phyloP scores from a whole-genome alignment of 2,888 invertebrate species.

The Leptopilina syphax region DNA sequence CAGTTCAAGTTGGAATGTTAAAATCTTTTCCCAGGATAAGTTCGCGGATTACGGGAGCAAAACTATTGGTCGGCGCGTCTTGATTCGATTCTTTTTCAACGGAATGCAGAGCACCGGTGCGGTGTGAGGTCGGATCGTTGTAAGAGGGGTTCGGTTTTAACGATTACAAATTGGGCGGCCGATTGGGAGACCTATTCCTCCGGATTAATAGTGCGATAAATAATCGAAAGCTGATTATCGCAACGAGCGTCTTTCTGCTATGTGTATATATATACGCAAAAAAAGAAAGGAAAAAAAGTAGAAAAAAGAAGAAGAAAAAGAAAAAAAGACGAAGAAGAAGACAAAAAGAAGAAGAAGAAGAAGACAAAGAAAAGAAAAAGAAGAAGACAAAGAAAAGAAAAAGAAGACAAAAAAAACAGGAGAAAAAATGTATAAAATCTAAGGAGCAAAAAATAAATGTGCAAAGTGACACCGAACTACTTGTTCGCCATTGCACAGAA shows the following conservation, averaged over 20 bases:
- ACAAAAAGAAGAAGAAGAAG: too few species aligned
- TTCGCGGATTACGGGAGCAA: slow-evolving; percentile 48
- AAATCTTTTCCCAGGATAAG: slow-evolving; percentile 39
- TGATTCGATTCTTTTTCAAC: slow-evolving; percentile 52
- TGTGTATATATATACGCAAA: neutral
- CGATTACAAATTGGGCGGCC: slow-evolving; percentile 74
- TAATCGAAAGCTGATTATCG: slow-evolving; percentile 73
- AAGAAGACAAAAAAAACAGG: slow-evolving; percentile 11
- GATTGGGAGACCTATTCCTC: slow-evolving; percentile 69
- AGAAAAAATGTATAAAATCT: slow-evolving; percentile 46
- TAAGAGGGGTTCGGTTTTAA: slow-evolving; percentile 55
- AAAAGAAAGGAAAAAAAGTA: slow-evolving; percentile 48
- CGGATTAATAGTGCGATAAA: slow-evolving; percentile 74
- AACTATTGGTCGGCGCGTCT: slow-evolving; percentile 50
- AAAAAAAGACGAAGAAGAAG: too few species aligned
- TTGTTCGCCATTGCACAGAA: neutral
- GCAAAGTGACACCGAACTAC: neutral
- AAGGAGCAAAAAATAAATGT: slow-evolving; percentile 39
- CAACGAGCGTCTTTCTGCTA: slow-evolving; percentile 54
- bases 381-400: too few species aligned
- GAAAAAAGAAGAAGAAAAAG: slow-evolving; percentile 48
- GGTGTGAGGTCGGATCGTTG: slow-evolving; percentile 40
- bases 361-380: too few species aligned
- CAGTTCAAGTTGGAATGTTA: too few species aligned
- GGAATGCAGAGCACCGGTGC: slow-evolving; percentile 47